Base-by-base conservation (phyloP, 2,888 invertebrate genomes). In the Liposcelis brunnea region DNA sequence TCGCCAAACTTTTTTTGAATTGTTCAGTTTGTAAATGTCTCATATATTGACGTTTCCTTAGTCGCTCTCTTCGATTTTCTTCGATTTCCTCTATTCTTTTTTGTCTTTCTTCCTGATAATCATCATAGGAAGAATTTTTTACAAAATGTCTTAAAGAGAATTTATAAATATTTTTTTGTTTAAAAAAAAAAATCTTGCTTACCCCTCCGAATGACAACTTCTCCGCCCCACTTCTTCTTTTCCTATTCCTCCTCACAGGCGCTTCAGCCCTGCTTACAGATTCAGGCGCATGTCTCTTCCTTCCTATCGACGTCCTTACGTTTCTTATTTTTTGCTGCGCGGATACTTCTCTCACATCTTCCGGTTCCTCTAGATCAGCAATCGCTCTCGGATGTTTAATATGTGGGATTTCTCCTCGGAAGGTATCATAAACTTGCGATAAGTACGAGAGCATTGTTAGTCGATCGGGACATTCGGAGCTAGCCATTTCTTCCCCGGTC, bases 341-440 rank as follows among this genome's bases (percentile, higher is more conserved):
- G 10, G 15, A 18, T 5, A 6, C 5, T 21, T 40, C 40, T 26
- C 26, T 4, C 8, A 26, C 26, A 26, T 26, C 8, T 26, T 26
- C 26, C 4, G 26, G 26, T 11, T 40, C 40, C 19, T 40, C 40
- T 12, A 40, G 19, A 14, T 40, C 40, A 5, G 7, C 18, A 16
- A 19, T 76, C 67, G 79, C 64, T 68, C 78, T 79, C 3, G 77
- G 75, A 62, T 80, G 78, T 58, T 78, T 80, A 48, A 80, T 72
- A 55, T 80, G 77, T 5, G 91, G 90, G 55, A 90, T 85, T 64
- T 93, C 90, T 38, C 90, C 86, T 55, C 87, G 79, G 68, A 94
- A 93, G 45, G 79, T 77, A 60, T 84, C 80, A 64, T 91, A 91
- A 50, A 94, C 79, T 61, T 89, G 83, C 42, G 83, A 77, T 49